These are phyloP conservation scores for Halcyon malimbica DNA, from an alignment of 2,113 vertebrate species.

Conservation along the genomic window DNA sequence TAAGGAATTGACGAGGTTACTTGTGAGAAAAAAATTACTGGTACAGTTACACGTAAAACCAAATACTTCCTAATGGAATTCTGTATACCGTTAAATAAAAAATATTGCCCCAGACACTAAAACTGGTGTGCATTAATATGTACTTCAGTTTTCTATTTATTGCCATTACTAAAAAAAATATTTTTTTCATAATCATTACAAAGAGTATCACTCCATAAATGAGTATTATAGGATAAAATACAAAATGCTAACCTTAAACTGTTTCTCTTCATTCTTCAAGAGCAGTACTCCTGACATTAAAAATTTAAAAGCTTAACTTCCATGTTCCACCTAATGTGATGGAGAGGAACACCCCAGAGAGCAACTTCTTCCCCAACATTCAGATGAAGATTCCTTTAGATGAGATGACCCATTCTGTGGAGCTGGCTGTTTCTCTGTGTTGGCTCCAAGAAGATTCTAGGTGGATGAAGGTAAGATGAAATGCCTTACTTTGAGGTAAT, in stretches of 20 bases:
- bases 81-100: background rate
- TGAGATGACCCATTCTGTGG: background rate
- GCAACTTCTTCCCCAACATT: background rate
- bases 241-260: background rate
- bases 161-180: background rate
- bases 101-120: background rate
- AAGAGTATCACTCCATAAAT: background rate
- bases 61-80: background rate
- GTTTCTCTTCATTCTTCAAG: background rate
- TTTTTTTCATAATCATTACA: background rate
- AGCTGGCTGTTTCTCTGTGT: background rate
- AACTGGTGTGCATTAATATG: background rate
- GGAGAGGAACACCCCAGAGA: background rate
- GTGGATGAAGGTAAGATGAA: background rate
- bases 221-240: background rate
- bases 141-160: background rate
- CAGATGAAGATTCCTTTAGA: background rate
- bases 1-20: background rate
- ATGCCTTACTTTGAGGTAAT: background rate
- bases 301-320: background rate
- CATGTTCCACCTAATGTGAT: accelerated
- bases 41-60: background rate
- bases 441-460: background rate
- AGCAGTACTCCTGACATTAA: background rate
- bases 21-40: background rate